Conservation (phyloP, 2,113 vertebrate genomes). For the Lanius collurio region DNA sequence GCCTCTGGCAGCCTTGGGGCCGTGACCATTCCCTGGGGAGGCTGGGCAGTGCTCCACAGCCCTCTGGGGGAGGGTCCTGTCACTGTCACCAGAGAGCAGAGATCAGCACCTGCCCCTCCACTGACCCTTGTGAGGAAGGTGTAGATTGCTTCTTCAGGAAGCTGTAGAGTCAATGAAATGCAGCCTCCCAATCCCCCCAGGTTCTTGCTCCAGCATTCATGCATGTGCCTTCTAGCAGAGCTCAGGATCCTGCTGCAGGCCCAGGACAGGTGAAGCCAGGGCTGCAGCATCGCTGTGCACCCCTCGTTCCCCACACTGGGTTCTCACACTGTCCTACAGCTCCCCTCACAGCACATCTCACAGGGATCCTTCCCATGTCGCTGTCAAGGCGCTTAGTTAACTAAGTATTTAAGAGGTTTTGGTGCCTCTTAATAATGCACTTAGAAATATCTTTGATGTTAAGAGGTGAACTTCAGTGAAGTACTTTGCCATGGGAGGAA, state of each 20-base stretch:
- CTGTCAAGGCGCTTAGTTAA: neutral
- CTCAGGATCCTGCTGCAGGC: neutral
- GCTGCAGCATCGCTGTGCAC: neutral
- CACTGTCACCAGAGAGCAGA: neutral
- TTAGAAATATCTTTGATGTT: neutral
- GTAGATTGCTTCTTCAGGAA: neutral
- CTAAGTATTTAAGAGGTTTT: neutral
- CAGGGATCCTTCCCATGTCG: neutral
- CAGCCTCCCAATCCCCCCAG: neutral
- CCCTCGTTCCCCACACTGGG: accelerated
- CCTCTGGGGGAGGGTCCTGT: neutral
- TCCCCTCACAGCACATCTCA: neutral
- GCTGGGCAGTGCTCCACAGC: accelerated
- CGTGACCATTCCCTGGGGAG: accelerated
- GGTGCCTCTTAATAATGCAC: neutral
- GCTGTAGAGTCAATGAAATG: neutral
- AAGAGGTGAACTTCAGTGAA: neutral
- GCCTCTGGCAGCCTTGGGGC: neutral
- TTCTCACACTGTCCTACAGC: neutral
- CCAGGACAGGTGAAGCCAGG: accelerated
- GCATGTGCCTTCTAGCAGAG: neutral
- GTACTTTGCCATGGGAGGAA: neutral
- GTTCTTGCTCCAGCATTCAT: neutral
- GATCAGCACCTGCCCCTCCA: neutral
- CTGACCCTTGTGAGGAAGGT: neutral